Conservation (phyloP, 2,113 vertebrate genomes). For the Cyprinodon variegatus region DNA sequence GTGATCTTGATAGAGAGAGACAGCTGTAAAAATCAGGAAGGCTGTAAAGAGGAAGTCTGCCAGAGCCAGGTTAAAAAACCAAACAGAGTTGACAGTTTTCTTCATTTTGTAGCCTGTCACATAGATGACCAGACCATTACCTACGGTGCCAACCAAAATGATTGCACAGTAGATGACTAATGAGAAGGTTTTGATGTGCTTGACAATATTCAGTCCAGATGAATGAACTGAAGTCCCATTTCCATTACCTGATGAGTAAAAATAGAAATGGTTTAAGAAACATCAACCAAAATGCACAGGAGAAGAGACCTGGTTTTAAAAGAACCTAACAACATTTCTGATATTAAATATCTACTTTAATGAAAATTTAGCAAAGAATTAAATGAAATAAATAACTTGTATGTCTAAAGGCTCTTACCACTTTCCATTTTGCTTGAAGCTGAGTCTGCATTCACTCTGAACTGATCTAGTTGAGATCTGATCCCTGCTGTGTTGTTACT, state of each 20-base stretch:
- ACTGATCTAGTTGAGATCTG: not conserved
- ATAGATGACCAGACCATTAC: slow-evolving; percentile 78
- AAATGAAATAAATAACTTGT: not conserved
- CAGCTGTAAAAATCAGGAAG: slow-evolving; percentile 56
- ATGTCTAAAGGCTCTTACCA: slow-evolving; percentile 37
- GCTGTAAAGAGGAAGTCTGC: slow-evolving; percentile 75
- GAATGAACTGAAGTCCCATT: fast-evolving
- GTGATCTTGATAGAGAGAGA: not conserved
- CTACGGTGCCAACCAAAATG: slow-evolving; percentile 60
- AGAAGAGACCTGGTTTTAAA: not conserved
- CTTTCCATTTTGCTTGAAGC: slow-evolving; percentile 12
- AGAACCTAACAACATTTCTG: too few species aligned
- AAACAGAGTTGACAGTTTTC: slow-evolving; percentile 69
- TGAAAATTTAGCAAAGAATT: not conserved
- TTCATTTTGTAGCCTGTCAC: slow-evolving; percentile 76
- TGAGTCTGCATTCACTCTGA: not conserved
- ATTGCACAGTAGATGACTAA: slow-evolving; percentile 56
- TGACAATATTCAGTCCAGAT: fast-evolving
- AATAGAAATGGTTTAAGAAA: not conserved
- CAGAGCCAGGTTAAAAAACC: slow-evolving; percentile 78
- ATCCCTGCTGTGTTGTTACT: slow-evolving; percentile 2
- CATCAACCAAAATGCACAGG: too few species aligned
- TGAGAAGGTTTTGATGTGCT: fast-evolving
- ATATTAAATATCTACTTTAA: not conserved
- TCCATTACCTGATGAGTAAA: slow-evolving; percentile 3